Base-by-base conservation (phyloP, 35 echinoderm and acorn worm species). In the Holothuria glaberrima region DNA sequence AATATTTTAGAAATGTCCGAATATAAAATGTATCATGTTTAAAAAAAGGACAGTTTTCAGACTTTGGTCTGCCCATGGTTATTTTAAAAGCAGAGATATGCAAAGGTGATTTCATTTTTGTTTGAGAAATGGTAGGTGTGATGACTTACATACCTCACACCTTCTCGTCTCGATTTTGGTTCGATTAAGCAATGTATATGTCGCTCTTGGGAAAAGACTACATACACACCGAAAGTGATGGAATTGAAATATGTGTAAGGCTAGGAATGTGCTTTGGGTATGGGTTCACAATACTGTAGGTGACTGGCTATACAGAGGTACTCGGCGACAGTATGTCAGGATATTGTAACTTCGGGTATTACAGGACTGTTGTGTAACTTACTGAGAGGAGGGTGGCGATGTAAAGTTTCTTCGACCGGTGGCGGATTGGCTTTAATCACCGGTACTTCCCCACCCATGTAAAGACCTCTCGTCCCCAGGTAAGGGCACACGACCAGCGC, bases 401-500 rank as follows among this genome's bases (percentile, higher is more conserved):
- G 27, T 36, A 56, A 13, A 22, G 33, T 61, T 9, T 63, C 32
- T 31, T 61, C 80, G 14, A 33, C 18, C 6, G 80, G 57, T 29
- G 52, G 25, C 6, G n/a, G 80, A 12, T 83, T 59, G 69, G 94
- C 91, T n/a, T 88, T 81, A 12, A 96, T 91, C 13, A 87, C 80
- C 0, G 94, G 94, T n/a, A 71, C 75, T 18, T 94, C 89, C 0
- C 80, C 92, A 9, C 95, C 95, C 75, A 94, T 74, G 86, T 94
- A 97, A 12, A 97, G 59, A 71, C 95, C 95, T 50, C 90, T 88
- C 30, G 92, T 94, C 6, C 95, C 95, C 12, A 97, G 77, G 78
- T 94, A 97, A 26, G 95, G 95, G 30, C 89, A 91, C 0, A 97
- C 95, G 20, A 97, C 92, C 68, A 89, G 86, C 0, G 95, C 95